These are phyloP conservation scores for Erythrocebus patas DNA, from an alignment of 2,113 vertebrate species.

Conservation along the genomic window DNA sequence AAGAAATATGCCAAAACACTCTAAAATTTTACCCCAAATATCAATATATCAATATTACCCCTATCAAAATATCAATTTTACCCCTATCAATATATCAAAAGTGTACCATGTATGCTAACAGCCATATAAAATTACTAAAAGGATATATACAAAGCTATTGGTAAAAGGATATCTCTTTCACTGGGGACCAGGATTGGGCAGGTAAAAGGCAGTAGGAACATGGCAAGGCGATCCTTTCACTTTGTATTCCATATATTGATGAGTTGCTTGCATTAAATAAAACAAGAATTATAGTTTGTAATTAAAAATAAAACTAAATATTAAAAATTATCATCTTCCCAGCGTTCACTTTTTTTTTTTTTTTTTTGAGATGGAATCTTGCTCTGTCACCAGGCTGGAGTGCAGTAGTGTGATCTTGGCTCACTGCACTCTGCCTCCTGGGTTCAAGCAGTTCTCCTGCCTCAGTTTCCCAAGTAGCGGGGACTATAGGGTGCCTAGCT, in stretches of 20 bases:
- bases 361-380: too few species aligned
- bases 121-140: neutral
- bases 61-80: too few species aligned
- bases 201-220: neutral
- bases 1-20: neutral
- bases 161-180: neutral
- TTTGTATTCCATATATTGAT: neutral
- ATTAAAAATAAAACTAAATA: constrained; percentile 16
- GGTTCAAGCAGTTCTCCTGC: too few species aligned
- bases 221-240: neutral
- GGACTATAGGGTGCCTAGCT: too few species aligned
- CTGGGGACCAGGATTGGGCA: neutral
- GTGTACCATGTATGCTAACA: neutral
- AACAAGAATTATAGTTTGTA: neutral
- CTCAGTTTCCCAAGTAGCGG: too few species aligned
- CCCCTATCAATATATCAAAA: neutral
- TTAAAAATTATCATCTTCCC: constrained; percentile 10
- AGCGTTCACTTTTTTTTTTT: neutral
- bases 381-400: too few species aligned
- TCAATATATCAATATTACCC: too few species aligned
- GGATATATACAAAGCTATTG: neutral
- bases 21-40: constrained; percentile 12
- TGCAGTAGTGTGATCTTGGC: too few species aligned
- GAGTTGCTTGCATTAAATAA: neutral
- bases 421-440: too few species aligned